These are phyloP conservation scores for Drosophila diplacantha DNA, from an alignment of 2,888 invertebrate species.

Conservation along the genomic window DNA sequence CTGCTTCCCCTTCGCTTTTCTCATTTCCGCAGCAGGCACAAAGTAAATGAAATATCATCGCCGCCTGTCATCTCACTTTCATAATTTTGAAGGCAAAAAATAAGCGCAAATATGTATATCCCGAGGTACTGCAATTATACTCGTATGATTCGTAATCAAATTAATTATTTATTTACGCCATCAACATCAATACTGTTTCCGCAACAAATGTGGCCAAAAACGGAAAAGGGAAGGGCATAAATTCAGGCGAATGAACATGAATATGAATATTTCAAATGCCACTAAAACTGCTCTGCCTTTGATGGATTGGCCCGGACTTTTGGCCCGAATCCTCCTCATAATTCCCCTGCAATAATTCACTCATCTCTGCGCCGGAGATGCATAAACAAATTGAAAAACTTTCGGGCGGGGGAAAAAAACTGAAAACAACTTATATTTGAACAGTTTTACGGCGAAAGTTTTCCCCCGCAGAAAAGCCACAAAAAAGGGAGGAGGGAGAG, in stretches of 20 bases:
- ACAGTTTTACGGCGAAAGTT: constrained; percentile 42
- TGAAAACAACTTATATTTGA: constrained; percentile 34
- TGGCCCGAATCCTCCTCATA: constrained; percentile 43
- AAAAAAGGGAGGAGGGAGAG: constrained; percentile 1
- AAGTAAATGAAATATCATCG: constrained; percentile 67
- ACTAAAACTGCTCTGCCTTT: constrained; percentile 11
- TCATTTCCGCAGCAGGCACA: constrained; percentile 39
- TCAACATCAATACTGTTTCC: constrained; percentile 29
- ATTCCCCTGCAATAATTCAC: constrained; percentile 66
- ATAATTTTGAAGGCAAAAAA: constrained; percentile 41
- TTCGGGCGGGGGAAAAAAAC: constrained; percentile 7
- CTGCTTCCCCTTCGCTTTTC: constrained; percentile 23
- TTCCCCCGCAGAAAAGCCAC: constrained; percentile 11
- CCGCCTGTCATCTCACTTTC: constrained; percentile 56
- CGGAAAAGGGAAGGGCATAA: neutral
- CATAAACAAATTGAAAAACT: constrained; percentile 72
- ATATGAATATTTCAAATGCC: constrained; percentile 19
- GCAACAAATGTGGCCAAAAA: neutral
- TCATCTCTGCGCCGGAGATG: constrained; percentile 50
- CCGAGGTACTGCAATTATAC: constrained; percentile 3
- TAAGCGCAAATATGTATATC: constrained; percentile 9
- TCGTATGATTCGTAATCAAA: constrained; percentile 31
- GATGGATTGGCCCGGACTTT: constrained; percentile 8
- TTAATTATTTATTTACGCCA: constrained; percentile 37
- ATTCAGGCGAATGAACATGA: neutral